Percentiles rank a stretch among this genome's conserved stretches.
Conservation (phyloP, 1,140 invertebrate genomes). For the Rhopalosiphum padi region DNA sequence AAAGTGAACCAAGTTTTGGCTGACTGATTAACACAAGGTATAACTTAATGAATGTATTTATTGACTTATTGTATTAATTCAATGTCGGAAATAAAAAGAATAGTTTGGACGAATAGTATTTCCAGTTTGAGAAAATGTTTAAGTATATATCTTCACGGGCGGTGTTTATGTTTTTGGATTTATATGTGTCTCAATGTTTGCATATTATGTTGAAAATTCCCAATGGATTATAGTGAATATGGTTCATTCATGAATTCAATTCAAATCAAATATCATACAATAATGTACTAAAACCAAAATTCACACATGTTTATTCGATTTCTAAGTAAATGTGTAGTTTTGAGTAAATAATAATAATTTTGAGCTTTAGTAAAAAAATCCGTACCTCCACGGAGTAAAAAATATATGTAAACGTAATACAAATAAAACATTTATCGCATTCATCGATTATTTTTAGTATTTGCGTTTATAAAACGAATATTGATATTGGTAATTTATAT, state of each 20-base stretch:
- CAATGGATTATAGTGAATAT: background rate
- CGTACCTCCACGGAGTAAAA: background rate
- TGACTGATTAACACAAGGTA: background rate
- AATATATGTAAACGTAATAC: background rate
- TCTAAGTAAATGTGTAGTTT: background rate
- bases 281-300: background rate
- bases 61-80: background rate
- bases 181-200: background rate
- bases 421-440: background rate
- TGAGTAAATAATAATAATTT: constrained; percentile 25
- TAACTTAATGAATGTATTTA: background rate
- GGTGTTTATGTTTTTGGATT: background rate
- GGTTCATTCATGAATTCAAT: background rate
- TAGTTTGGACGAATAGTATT: background rate
- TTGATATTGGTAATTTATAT: background rate
- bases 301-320: background rate
- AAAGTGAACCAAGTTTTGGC: background rate
- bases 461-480: background rate
- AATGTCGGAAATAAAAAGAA: background rate
- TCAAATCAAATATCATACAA: background rate
- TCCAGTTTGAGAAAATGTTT: background rate
- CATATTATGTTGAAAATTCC: background rate
- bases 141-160: background rate
- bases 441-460: background rate
- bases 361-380: background rate